Percentiles rank a stretch among this genome's conserved stretches.
Evolutionary conservation across 1,140 invertebrate species (phyloP).

Genomic region (Pissodes strobi): DNA sequence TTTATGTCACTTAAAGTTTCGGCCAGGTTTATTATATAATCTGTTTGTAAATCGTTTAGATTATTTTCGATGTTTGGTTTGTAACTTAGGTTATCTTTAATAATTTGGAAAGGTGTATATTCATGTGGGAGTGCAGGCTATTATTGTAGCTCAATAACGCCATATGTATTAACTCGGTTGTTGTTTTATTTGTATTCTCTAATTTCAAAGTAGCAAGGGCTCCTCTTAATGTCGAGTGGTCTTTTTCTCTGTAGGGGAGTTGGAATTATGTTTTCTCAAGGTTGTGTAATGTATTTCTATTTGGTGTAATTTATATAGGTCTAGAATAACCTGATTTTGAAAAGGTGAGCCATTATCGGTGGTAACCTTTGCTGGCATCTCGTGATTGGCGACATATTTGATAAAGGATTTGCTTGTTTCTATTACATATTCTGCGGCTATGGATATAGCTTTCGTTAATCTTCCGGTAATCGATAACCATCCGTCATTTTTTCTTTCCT

Average conservation of each 20-base stretch:
- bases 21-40: too few species aligned
- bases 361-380: not conserved
- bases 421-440: too few species aligned
- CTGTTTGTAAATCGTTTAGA: too few species aligned
- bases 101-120: constrained; percentile 22
- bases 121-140: not conserved
- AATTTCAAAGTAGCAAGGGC: not conserved
- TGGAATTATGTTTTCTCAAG: not conserved
- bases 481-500: constrained; percentile 48
- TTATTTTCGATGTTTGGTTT: too few species aligned
- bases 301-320: constrained; percentile 5
- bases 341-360: constrained; percentile 8
- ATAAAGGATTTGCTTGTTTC: too few species aligned
- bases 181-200: not conserved
- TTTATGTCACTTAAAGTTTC: too few species aligned
- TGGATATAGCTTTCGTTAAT: constrained; percentile 42
- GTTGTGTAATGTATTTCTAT: constrained; percentile 21
- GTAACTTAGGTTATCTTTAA: not conserved
- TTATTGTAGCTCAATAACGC: constrained; percentile 18
- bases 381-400: constrained; percentile 1
- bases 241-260: constrained; percentile 1
- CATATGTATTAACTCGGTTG: not conserved
- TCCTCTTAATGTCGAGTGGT: constrained; percentile 5
- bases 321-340: constrained; percentile 3
- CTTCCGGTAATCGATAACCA: constrained; percentile 53